Evolutionary conservation across 1,140 invertebrate genomes (phyloP).

Genomic region (Bombus haemorrhoidalis): DNA sequence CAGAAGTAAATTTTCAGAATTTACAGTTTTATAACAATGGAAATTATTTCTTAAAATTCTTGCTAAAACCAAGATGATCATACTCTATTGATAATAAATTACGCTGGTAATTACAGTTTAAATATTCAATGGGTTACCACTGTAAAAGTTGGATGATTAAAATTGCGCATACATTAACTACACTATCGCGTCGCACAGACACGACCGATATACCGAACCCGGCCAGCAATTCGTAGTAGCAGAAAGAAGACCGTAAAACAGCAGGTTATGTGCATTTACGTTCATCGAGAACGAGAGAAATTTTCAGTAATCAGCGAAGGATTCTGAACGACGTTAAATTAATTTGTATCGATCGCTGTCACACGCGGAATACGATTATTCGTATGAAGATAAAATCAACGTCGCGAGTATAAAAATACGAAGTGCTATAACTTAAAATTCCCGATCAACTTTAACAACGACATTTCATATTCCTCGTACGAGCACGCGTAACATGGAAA

Average conservation of each 20-base stretch:
- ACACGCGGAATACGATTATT: neutral
- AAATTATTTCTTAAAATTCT: neutral
- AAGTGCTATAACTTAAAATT: neutral
- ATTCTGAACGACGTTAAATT: neutral
- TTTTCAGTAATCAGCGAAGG: neutral
- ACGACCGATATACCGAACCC: neutral
- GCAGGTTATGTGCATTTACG: neutral
- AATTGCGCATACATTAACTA: neutral
- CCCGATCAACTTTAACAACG: neutral
- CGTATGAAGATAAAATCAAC: neutral
- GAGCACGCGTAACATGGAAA: neutral
- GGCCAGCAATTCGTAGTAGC: neutral
- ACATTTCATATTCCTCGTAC: neutral
- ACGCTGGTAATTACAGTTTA: neutral
- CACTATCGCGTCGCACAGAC: neutral
- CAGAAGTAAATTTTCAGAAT: too few species aligned
- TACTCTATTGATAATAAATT: too few species aligned
- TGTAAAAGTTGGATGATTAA: neutral
- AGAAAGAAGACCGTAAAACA: neutral
- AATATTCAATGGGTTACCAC: neutral
- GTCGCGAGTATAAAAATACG: neutral
- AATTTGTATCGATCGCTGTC: neutral
- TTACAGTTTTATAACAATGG: too few species aligned
- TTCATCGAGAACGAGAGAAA: neutral
- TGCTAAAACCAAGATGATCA: neutral